A percentile compares a stretch with the other conserved stretches of the same genome.
These are phyloP conservation scores for Agelastica alni DNA, from an alignment of 2,888 invertebrate species.

Conservation along the genomic window DNA sequence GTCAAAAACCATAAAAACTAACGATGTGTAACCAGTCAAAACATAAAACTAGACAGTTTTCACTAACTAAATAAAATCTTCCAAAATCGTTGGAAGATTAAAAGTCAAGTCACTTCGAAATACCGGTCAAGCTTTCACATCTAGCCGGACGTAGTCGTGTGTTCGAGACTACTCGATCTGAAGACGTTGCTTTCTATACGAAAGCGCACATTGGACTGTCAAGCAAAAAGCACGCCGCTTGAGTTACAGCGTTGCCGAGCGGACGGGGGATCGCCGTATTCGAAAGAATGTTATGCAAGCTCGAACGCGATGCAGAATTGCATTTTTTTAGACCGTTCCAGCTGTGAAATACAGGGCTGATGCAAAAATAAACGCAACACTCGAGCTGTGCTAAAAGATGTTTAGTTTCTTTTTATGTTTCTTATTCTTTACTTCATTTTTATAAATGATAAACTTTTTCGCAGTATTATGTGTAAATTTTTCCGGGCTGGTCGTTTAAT, in stretches of 20 bases:
- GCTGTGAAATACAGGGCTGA: not conserved
- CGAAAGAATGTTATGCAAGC: too few relatives aligned
- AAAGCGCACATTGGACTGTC: slow-evolving; percentile 22
- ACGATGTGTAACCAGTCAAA: slow-evolving; percentile 2
- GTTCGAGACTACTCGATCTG: not conserved
- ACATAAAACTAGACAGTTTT: not conserved
- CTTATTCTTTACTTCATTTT: too few relatives aligned
- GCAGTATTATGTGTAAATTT: too few relatives aligned
- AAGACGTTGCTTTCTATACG: slow-evolving; percentile 11
- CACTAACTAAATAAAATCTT: slow-evolving; percentile 7
- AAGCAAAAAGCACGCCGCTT: slow-evolving; percentile 14
- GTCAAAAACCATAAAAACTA: slow-evolving; percentile 23
- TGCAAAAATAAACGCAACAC: not conserved
- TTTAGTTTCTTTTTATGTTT: too few relatives aligned
- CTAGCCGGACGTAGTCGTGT: not conserved
- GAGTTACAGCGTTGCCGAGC: slow-evolving; percentile 18
- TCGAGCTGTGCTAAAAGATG: too few relatives aligned
- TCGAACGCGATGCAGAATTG: not conserved
- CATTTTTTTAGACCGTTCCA: not conserved
- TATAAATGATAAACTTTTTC: too few relatives aligned
- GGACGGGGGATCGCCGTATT: not conserved
- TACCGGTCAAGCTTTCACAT: not conserved
- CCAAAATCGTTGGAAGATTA: not conserved
- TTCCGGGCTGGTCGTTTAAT: too few relatives aligned
- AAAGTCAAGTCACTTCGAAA: not conserved